Base-by-base conservation (phyloP, 2,888 invertebrate species). In the Spatulosminthurus flaviceps region DNA sequence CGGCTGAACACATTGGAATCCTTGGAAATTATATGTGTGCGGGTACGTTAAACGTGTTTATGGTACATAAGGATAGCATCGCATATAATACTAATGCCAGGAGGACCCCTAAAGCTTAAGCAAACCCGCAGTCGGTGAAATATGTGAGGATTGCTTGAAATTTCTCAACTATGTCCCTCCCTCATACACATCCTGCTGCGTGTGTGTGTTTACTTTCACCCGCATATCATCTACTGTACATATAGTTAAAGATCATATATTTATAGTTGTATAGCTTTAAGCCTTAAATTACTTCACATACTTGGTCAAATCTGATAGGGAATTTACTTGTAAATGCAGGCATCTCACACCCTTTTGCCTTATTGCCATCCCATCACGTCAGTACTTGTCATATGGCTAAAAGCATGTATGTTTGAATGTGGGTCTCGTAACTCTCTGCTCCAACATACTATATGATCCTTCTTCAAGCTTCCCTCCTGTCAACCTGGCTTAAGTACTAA, bases 401-500 rank as follows among this genome's bases (percentile, higher is more conserved):
- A 19, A 51, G 7, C 4, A 19, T 51, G 19, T 11, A 16, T n/a
- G 16, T 2, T n/a, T 51, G 51, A 11, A n/a, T 16, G n/a, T 51
- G 51, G 2, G n/a, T 19, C 16, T 19, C 51, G 4, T 11, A 4
- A n/a, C 9, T 41, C 41, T 41, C n/a, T 51, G 51, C n/a, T 19
- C 51, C 16, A 13, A n/a, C 51, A 51, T 51, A 51, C 16, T 51
- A 51, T 51, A 11, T 51, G 51, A 51, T 51, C 51, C 9, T 51
- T 51, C 51, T n/a, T 51, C 51, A 51, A 51, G 51, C 51, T 51
- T 51, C 16, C 16, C 51, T 51, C 51, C 51, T 51, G 51, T 51
- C 51, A 51, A 51, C 51, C 51, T 51, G 51, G 51, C 51, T 51
- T 51, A 51, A 51, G 51, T n/a, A 51, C 51, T 51, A 51, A 51